Base-by-base conservation (phyloP, 2,113 vertebrate genomes). In the Mesembrinibis cayennensis region DNA sequence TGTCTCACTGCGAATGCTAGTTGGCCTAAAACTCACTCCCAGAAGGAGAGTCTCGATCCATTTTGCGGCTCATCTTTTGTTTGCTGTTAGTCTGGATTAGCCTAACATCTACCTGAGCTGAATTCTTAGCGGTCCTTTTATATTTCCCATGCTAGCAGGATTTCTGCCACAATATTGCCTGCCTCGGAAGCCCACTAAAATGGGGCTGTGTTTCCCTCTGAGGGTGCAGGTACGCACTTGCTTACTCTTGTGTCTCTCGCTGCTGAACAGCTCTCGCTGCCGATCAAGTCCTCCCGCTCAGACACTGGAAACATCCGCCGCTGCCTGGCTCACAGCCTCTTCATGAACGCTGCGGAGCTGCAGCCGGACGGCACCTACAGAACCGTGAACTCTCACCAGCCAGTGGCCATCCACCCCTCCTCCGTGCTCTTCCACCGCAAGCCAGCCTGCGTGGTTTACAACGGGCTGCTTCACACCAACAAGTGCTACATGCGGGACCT, bases 401-500 rank as follows among this genome's bases (percentile, higher is more conserved):
- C 79, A 0, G 99, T 99, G 82, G 97, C 99, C 97, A 99, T 99
- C 97, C 99, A 99, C 94, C 99, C 99, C 0, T 99, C 99, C 3
- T 99, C 99, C 0, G 99, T 99, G 89, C 99, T 99, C 40, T 99
- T 99, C 98, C 99, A 99, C 97, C 98, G 97, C 97, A 99, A 98
- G 96, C 99, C 99, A 0, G 98, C 99, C 22, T 99, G 99, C 3
- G 98, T 99, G 27, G 96, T 99, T 7, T 99, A 98, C 98, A 99
- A 98, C 1, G 99, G 98, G 96, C 98, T 99, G 89, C 98, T 99
- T 25, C 98, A 98, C 97, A 99, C 99, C 77, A 99, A 97, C 59
- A 98, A 98, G 94, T 99, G 99, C 98, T 99, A 99, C 98, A 99
- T 99, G 99, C 98, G 99, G 20, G 99, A 99, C 95, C 98, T 99